phyloP scores from a whole-genome alignment of 2,888 invertebrate genomes.

The Mechanitis messenoides region DNA sequence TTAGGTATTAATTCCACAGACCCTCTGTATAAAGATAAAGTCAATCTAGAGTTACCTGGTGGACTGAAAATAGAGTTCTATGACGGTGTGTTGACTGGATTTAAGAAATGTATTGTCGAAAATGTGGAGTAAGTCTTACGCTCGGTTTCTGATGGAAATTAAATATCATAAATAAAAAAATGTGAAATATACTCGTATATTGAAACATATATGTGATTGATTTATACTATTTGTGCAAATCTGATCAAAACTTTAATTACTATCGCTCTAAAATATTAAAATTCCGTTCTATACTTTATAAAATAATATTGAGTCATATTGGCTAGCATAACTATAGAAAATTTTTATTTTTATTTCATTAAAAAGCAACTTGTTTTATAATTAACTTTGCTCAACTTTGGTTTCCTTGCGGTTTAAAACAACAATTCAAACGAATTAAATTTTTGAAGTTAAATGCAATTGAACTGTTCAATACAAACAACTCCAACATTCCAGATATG shows the following conservation, averaged over 20 bases:
- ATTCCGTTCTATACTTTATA: too few species aligned
- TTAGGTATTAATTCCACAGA: slow-evolving; percentile 45
- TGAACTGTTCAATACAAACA: background rate
- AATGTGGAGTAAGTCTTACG: slow-evolving; percentile 40
- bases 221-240: too few species aligned
- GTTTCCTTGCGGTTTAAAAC: background rate
- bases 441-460: background rate
- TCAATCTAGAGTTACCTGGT: slow-evolving; percentile 47
- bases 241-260: too few species aligned
- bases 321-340: too few species aligned
- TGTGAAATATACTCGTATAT: too few species aligned
- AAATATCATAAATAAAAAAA: too few species aligned
- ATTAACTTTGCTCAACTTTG: background rate
- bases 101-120: slow-evolving; percentile 54
- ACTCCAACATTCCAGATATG: slow-evolving; percentile 36
- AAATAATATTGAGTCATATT: too few species aligned
- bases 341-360: background rate
- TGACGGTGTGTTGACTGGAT: slow-evolving; percentile 49
- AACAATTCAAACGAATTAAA: background rate
- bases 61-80: slow-evolving; percentile 46
- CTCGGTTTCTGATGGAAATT: too few species aligned
- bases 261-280: too few species aligned
- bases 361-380: background rate
- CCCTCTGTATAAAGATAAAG: slow-evolving; percentile 40
- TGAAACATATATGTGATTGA: too few species aligned